A percentile compares a stretch with the other conserved stretches of the same genome.
phyloP scores from a whole-genome alignment of 2,797 vertebrate genomes.

The Poecilia velifera region DNA sequence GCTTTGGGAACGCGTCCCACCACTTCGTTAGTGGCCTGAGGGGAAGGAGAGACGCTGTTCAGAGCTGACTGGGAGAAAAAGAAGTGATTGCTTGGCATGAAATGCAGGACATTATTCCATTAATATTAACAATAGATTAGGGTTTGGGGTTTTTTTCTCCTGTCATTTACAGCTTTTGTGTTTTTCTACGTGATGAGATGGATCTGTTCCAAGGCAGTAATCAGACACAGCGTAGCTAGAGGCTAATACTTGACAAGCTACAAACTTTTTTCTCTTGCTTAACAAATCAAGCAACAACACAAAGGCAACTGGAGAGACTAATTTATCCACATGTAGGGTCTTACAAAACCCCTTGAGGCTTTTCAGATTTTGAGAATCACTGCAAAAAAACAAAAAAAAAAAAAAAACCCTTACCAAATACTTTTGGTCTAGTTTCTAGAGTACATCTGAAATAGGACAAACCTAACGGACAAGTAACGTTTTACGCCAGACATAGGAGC shows the following conservation, averaged over 20 bases:
- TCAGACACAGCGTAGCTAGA: constrained; percentile 18
- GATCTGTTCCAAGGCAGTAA: constrained; percentile 27
- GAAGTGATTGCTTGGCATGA: constrained; percentile 20
- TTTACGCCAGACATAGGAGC: no score
- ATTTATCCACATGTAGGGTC: neutral
- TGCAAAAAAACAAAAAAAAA: neutral
- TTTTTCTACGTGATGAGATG: constrained; percentile 14
- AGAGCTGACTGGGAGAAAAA: constrained; percentile 33
- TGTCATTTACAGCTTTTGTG: constrained; percentile 23
- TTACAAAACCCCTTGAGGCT: neutral
- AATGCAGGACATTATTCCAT: constrained; percentile 25
- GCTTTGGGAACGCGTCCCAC: constrained; percentile 91
- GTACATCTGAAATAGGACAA: no score
- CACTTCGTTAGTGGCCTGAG: constrained; percentile 95
- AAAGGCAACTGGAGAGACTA: neutral
- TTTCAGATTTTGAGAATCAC: neutral
- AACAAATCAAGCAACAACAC: constrained; percentile 16
- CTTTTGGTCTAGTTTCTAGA: no score
- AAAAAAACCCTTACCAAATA: no score
- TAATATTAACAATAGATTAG: constrained; percentile 39
- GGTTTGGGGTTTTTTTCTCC: neutral
- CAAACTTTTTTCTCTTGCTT: constrained; percentile 22
- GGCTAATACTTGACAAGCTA: constrained; percentile 3
- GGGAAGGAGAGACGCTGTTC: constrained; percentile 30
- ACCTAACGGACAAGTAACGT: no score